Conservation (phyloP, 2,797 vertebrate species). For the Crypturellus tataupa region DNA sequence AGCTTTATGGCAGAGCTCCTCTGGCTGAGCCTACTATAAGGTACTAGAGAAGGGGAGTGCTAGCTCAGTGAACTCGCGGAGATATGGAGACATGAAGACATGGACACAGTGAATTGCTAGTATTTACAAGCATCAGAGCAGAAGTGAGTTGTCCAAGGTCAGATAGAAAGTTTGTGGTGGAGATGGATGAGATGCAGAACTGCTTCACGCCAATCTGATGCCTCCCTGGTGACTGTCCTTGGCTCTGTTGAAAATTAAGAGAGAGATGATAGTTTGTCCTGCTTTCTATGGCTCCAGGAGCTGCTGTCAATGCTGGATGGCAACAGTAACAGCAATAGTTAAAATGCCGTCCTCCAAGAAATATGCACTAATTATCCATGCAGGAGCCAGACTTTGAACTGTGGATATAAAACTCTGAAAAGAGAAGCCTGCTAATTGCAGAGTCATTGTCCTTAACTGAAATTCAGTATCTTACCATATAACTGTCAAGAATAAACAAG, state of each 20-base stretch:
- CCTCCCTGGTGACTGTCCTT: background rate
- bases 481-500: background rate
- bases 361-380: background rate
- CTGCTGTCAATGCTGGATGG: background rate
- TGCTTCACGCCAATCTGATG: background rate
- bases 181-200: background rate
- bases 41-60: background rate
- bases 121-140: background rate
- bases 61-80: background rate
- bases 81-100: background rate
- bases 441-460: background rate
- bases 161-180: background rate
- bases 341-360: background rate
- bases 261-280: background rate
- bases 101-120: background rate
- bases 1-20: background rate
- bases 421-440: background rate
- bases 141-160: background rate
- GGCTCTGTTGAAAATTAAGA: background rate
- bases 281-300: background rate
- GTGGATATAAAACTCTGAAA: background rate
- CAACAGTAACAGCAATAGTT: background rate
- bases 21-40: background rate
- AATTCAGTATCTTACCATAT: background rate
- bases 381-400: background rate